Percentiles rank a stretch among this genome's conserved stretches.
Conservation (phyloP, 2,888 invertebrate genomes). For the Chalcis sispes region DNA sequence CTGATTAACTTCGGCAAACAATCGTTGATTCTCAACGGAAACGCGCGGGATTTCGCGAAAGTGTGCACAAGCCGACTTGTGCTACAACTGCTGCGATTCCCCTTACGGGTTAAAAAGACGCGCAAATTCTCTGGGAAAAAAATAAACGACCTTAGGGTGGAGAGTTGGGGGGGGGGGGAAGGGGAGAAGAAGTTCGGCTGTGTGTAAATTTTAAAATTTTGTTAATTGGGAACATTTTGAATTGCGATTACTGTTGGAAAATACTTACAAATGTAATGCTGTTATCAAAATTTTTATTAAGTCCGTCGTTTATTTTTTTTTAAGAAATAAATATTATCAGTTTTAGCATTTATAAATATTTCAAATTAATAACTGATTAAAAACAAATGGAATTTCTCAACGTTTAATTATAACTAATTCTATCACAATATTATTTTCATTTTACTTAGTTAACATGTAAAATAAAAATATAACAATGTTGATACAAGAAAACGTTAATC, state of each 20-base stretch:
- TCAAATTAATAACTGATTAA: no score
- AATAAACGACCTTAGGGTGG: no score
- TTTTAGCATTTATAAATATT: no score
- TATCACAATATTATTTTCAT: no score
- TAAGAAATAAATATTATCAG: no score
- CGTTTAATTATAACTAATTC: no score
- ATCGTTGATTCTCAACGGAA: constrained; percentile 72
- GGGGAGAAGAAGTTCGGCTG: neutral
- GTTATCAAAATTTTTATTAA: no score
- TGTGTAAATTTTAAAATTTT: constrained; percentile 15
- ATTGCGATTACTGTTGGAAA: neutral
- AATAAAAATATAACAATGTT: no score
- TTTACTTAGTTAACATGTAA: no score
- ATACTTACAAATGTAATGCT: neutral
- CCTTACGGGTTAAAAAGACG: constrained; percentile 4
- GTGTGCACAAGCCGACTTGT: neutral
- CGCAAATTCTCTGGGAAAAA: constrained; percentile 29
- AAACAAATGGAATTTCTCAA: no score
- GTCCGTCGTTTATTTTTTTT: no score
- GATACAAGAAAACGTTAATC: no score
- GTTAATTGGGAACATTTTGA: constrained; percentile 21
- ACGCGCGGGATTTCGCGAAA: constrained; percentile 54
- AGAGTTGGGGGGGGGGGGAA: neutral
- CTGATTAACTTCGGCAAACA: constrained; percentile 75
- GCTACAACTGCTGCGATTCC: neutral